Evolutionary conservation across 1,140 invertebrate genomes (phyloP).

Genomic region (Drosophila rhopaloa): DNA sequence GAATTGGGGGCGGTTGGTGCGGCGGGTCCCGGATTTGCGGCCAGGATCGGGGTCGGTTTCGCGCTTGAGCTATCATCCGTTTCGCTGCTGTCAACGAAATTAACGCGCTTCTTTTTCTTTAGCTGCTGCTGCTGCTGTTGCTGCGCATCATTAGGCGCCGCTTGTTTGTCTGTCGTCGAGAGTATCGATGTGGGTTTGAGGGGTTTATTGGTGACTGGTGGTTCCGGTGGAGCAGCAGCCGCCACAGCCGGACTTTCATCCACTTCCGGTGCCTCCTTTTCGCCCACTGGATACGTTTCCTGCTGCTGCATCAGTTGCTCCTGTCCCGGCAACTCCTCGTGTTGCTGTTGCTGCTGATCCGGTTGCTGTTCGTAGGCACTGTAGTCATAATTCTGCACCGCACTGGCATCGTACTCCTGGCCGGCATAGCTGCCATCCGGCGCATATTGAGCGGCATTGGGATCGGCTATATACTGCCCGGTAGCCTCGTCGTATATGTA

Average conservation of each 20-base stretch:
- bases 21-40: conserved; percentile 37
- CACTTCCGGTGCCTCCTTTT: conserved; percentile 45
- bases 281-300: conserved; percentile 61
- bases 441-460: conserved; percentile 66
- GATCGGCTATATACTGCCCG: conserved; percentile 80
- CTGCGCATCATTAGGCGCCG: conserved; percentile 71
- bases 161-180: conserved; percentile 77
- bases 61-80: conserved; percentile 83
- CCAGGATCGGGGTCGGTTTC: conserved; percentile 65
- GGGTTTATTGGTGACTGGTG: conserved; percentile 39
- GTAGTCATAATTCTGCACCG: conserved; percentile 61
- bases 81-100: conserved; percentile 84
- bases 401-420: conserved; percentile 62
- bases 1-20: conserved; percentile 1
- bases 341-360: conserved; percentile 22
- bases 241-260: conserved; percentile 18
- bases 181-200: conserved; percentile 81
- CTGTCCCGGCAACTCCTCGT: neutral
- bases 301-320: conserved; percentile 39
- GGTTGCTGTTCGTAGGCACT: conserved; percentile 54
- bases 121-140: conserved; percentile 66
- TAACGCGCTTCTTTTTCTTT: conserved; percentile 84
- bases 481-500: conserved; percentile 80
- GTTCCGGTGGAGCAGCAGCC: conserved; percentile 11
- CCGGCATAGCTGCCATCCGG: conserved; percentile 63